These are phyloP conservation scores for Bambusicola thoracicus DNA, from an alignment of 2,113 vertebrate genomes.

Conservation along the genomic window DNA sequence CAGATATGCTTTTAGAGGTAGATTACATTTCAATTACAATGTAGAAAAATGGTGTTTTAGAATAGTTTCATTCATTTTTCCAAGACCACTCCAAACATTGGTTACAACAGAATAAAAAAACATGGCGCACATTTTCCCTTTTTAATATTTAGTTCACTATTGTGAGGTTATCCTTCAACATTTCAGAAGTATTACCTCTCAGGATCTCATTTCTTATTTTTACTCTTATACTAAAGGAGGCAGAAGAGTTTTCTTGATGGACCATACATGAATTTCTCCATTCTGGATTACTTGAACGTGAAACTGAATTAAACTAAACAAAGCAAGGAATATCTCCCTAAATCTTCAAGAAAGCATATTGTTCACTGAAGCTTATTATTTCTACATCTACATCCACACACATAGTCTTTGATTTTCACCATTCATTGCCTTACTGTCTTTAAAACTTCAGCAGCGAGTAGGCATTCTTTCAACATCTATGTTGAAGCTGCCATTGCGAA, in stretches of 20 bases:
- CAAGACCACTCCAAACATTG: not conserved
- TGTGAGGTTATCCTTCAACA: not conserved
- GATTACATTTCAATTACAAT: not conserved
- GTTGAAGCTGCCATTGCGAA: not conserved
- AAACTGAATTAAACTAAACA: not conserved
- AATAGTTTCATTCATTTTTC: not conserved
- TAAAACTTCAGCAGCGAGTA: not conserved
- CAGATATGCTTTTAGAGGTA: not conserved
- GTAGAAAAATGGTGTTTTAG: not conserved
- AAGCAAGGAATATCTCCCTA: not conserved
- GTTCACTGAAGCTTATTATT: not conserved
- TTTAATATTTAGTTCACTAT: not conserved
- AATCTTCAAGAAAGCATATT: not conserved
- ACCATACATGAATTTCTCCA: not conserved
- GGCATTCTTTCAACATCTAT: not conserved
- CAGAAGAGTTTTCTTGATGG: not conserved
- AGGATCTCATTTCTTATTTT: not conserved
- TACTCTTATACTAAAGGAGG: not conserved
- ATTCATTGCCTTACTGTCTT: not conserved
- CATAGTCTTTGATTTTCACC: not conserved
- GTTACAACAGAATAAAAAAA: not conserved
- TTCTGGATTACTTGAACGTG: not conserved
- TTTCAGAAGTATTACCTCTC: not conserved
- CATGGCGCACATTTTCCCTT: not conserved
- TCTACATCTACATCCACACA: not conserved